Evolutionary conservation across 2,113 vertebrate genomes (phyloP).

Genomic region (Uria aalge): DNA sequence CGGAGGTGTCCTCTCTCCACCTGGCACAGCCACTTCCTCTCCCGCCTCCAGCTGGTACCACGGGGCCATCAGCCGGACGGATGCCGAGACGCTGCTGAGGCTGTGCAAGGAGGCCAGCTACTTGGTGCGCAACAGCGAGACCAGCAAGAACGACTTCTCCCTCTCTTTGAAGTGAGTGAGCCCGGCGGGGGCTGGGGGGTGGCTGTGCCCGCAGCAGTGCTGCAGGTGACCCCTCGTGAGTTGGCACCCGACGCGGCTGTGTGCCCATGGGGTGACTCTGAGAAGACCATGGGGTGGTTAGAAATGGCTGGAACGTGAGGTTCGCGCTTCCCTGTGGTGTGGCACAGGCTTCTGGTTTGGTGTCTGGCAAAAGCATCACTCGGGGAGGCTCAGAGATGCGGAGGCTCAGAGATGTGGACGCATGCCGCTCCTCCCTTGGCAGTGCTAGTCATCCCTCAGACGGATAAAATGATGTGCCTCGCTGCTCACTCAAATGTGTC

Average conservation of each 20-base stretch:
- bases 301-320: background rate
- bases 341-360: background rate
- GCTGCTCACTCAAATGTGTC: background rate
- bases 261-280: background rate
- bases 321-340: background rate
- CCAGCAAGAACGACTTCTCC: constrained; percentile 97
- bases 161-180: constrained; percentile 96
- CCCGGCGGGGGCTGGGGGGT: fast-evolving
- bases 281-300: fast-evolving
- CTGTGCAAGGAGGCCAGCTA: constrained; percentile 98
- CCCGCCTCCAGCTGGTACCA: constrained; percentile 90
- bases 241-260: fast-evolving
- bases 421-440: background rate
- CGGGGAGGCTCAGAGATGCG: background rate
- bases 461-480: background rate
- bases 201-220: background rate
- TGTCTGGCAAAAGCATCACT: background rate
- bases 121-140: constrained; percentile 97
- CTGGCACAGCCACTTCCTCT: background rate
- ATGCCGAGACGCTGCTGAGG: constrained; percentile 91
- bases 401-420: background rate
- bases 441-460: background rate
- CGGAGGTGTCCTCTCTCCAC: background rate
- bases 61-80: constrained; percentile 93
- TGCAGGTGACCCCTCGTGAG: fast-evolving